phyloP scores from a whole-genome alignment of 2,888 invertebrate species.

The Allygus modestus region DNA sequence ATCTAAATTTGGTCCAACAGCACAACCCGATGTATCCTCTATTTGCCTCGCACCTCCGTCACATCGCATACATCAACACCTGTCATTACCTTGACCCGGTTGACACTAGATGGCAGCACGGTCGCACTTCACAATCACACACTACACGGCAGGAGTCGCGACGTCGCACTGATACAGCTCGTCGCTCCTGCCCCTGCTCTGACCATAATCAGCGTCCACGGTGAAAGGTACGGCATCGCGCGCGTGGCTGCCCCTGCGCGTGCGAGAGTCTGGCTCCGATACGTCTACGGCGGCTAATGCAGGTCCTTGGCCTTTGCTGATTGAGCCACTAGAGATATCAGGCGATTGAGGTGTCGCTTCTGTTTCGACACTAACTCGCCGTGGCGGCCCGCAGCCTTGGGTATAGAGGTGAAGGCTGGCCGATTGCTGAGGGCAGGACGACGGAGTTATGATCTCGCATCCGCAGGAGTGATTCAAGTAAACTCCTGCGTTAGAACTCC shows the following conservation, averaged over 20 bases:
- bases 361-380: constrained; percentile 16
- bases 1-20: too few species aligned
- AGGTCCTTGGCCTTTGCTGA: constrained; percentile 47
- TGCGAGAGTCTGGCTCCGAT: constrained; percentile 26
- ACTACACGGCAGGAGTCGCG: background rate
- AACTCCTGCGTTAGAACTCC: too few species aligned
- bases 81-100: background rate
- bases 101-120: background rate
- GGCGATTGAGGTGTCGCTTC: constrained; percentile 17
- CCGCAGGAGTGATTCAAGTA: too few species aligned
- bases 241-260: constrained; percentile 15
- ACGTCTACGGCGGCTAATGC: constrained; percentile 15
- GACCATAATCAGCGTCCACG: constrained; percentile 34
- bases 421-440: too few species aligned
- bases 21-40: too few species aligned
- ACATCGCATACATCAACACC: too few species aligned
- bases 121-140: constrained; percentile 17
- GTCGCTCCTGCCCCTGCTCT: background rate
- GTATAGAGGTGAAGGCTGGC: constrained; percentile 4
- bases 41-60: too few species aligned
- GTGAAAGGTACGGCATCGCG: constrained; percentile 37
- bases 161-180: background rate
- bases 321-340: constrained; percentile 19
- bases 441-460: background rate
- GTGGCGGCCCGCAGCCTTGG: background rate